Evolutionary conservation across 2,888 invertebrate species (phyloP).

Genomic region (Thumatha senex): DNA sequence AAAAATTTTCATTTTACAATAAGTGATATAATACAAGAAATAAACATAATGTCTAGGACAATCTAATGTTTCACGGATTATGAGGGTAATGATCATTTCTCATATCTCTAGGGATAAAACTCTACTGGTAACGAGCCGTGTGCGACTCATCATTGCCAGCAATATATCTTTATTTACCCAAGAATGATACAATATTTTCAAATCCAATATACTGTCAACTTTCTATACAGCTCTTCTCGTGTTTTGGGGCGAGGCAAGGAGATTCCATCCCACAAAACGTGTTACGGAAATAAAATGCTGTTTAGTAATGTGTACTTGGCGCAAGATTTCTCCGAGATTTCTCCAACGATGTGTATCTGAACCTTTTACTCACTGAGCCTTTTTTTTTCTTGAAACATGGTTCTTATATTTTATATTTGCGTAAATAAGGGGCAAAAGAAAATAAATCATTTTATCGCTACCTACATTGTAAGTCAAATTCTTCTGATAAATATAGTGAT

Average conservation of each 20-base stretch:
- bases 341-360: conserved; percentile 28
- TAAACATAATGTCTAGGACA: no score
- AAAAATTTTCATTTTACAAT: no score
- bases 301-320: conserved; percentile 38
- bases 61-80: conserved; percentile 54
- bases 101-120: conserved; percentile 63
- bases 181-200: conserved; percentile 60
- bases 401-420: no score
- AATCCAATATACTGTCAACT: conserved; percentile 54
- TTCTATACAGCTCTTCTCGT: conserved; percentile 50
- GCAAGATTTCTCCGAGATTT: conserved; percentile 36
- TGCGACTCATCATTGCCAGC: conserved; percentile 56
- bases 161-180: conserved; percentile 69
- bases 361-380: conserved; percentile 10
- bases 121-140: conserved; percentile 50
- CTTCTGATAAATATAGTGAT: no score
- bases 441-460: no score
- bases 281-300: conserved; percentile 48
- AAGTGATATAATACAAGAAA: no score
- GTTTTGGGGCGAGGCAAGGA: conserved; percentile 43
- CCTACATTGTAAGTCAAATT: no score
- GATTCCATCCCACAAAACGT: conserved; percentile 45
- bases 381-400: no score
- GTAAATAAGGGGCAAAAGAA: no score
- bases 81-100: conserved; percentile 61